phyloP scores from a whole-genome alignment of 2,888 invertebrate species.

The Catocala nupta region DNA sequence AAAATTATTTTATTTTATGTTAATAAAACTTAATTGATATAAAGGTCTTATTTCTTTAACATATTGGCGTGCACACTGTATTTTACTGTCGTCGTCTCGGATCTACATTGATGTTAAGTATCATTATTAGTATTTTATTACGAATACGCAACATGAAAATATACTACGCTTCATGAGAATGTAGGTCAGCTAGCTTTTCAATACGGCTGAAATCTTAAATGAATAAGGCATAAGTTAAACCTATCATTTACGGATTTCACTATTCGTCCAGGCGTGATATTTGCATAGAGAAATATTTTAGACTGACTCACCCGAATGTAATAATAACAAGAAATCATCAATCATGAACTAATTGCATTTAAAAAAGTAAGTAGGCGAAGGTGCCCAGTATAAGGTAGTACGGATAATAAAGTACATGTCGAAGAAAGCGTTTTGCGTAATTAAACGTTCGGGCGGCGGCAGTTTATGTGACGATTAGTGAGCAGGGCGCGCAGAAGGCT shows the following conservation, averaged over 20 bases:
- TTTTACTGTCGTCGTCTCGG: conserved; percentile 48
- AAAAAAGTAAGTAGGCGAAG: conserved; percentile 13
- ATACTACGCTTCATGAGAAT: conserved; percentile 45
- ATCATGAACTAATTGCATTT: not conserved
- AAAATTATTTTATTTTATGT: conserved; percentile 13
- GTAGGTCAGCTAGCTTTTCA: conserved; percentile 41
- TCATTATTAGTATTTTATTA: conserved; percentile 53
- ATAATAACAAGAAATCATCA: not conserved
- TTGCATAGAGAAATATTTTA: conserved; percentile 1
- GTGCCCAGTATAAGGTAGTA: conserved; percentile 32
- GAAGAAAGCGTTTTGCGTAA: conserved; percentile 79
- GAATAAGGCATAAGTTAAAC: conserved; percentile 12
- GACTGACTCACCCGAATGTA: not conserved
- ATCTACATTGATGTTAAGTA: conserved; percentile 48
- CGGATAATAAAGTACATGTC: conserved; percentile 53
- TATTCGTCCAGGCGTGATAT: not conserved
- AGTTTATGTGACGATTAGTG: conserved; percentile 87
- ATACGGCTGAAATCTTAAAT: conserved; percentile 36
- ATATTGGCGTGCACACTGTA: conserved; percentile 46
- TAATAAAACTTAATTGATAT: conserved; percentile 38
- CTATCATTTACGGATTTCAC: conserved; percentile 5
- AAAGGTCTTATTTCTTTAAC: conserved; percentile 31
- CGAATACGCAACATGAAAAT: conserved; percentile 39
- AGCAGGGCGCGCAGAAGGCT: conserved; percentile 82
- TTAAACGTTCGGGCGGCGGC: conserved; percentile 79